Percentiles rank a stretch among this genome's conserved stretches.
phyloP scores from a whole-genome alignment of 2,113 vertebrate genomes.

The Marcusenius ussheri region DNA sequence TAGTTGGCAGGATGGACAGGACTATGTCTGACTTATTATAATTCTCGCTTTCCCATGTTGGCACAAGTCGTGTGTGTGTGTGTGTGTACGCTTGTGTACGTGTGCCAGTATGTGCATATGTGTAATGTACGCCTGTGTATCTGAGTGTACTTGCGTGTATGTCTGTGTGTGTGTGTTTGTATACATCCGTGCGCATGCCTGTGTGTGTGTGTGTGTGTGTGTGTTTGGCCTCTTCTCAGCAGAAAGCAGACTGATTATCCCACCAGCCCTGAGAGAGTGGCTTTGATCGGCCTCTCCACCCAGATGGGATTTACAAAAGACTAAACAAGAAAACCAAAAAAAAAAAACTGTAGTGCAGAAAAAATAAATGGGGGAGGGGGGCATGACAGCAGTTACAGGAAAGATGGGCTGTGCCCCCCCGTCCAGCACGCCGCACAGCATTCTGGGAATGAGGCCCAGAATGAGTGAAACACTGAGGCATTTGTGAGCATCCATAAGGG shows the following conservation, averaged over 20 bases:
- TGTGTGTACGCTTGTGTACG: background rate
- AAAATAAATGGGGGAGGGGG: background rate
- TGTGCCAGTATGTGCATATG: background rate
- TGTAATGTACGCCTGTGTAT: too few species aligned
- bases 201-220: background rate
- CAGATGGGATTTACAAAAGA: background rate
- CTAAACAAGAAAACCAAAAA: background rate
- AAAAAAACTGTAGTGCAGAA: background rate
- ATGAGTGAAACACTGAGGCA: background rate
- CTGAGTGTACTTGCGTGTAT: background rate
- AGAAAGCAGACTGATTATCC: background rate
- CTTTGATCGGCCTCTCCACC: background rate
- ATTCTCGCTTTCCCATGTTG: background rate
- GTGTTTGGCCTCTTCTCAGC: background rate
- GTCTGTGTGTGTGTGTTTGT: too few species aligned
- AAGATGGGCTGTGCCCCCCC: background rate
- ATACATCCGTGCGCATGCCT: too few species aligned
- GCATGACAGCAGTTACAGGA: background rate
- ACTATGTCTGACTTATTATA: background rate
- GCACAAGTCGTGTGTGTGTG: background rate
- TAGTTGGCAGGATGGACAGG: background rate
- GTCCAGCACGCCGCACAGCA: background rate
- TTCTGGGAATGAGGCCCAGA: background rate
- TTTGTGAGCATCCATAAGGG: background rate
- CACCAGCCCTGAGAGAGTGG: background rate